Evolutionary conservation across 1,140 invertebrate genomes (phyloP).

Genomic region (Parapsyche elsis): DNA sequence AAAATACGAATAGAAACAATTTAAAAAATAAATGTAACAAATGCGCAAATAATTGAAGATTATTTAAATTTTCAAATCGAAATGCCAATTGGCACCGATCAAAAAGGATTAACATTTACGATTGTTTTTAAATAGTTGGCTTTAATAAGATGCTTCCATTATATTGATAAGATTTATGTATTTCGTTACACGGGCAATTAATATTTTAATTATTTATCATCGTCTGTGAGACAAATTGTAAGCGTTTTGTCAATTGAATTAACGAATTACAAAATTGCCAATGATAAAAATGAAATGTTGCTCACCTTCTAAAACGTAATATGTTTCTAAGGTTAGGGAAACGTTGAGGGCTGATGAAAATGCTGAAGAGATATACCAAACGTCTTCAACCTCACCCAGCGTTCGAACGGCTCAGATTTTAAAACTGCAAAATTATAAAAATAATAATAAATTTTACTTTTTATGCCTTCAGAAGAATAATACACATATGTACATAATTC

Average conservation of each 20-base stretch:
- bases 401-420: constrained; percentile 7
- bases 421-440: constrained; percentile 13
- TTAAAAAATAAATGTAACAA: no score
- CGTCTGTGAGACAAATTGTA: background rate
- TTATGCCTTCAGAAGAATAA: background rate
- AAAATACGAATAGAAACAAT: no score
- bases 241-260: background rate
- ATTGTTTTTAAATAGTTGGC: background rate
- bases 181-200: background rate
- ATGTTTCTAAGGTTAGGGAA: constrained; percentile 21
- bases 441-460: no score
- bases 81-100: background rate
- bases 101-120: background rate
- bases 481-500: background rate
- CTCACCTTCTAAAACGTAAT: constrained; percentile 29
- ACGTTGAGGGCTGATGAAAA: constrained; percentile 37
- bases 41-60: background rate
- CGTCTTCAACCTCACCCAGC: constrained; percentile 31
- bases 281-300: background rate
- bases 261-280: background rate
- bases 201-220: background rate
- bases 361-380: constrained; percentile 32
- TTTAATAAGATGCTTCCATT: background rate
- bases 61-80: background rate
- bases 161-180: background rate